Base-by-base conservation (phyloP, 2,888 invertebrate species). In the Scrobipalpa atriplicella region DNA sequence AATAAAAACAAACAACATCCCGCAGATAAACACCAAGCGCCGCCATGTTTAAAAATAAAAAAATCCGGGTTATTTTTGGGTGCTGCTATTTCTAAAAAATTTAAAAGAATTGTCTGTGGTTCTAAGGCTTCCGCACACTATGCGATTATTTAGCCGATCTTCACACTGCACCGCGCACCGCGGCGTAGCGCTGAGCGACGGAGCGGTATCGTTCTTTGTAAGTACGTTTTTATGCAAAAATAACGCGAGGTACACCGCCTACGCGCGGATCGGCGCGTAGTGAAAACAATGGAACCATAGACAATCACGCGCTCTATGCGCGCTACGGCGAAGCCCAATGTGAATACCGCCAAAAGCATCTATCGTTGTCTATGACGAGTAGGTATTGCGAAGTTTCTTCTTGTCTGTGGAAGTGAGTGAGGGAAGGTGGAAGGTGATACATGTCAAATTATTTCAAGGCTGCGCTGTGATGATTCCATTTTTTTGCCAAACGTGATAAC, bases 391-490 rank as follows among this genome's bases (percentile, higher is more conserved):
- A 38, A 66, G 54, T 54, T 29, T 43, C 0, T 18, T 6, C 1
- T 60, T 67, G 78, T 83, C 80, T 84, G 78, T 86, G 82, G 29
- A 38, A 13, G 84, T 78, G 85, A 86, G 78, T 80, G 81, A 80
- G 82, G 85, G 86, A 89, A 87, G 84, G 87, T 84, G 85, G 86
- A 89, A 87, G 84, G 87, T 84, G 85, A 89, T 91, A 89, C 83
- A 89, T 90, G 92, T 92, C 92, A 92, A 92, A 90, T 88, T 84
- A 86, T 58, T 91, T 90, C 92, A 90, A 91, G 90, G 90, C 89
- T 89, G 86, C 80, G 79, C 82, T 89, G 88, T 87, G 88, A 90
- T 91, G 92, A 92, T 86, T 90, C 84, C 84, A 87, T 86, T 89
- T 90, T 89, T 86, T 83, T 81, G 79, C 85, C 72, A 74, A 89